Conservation (phyloP, 1,140 invertebrate species). For the Drosophila nikananu region DNA sequence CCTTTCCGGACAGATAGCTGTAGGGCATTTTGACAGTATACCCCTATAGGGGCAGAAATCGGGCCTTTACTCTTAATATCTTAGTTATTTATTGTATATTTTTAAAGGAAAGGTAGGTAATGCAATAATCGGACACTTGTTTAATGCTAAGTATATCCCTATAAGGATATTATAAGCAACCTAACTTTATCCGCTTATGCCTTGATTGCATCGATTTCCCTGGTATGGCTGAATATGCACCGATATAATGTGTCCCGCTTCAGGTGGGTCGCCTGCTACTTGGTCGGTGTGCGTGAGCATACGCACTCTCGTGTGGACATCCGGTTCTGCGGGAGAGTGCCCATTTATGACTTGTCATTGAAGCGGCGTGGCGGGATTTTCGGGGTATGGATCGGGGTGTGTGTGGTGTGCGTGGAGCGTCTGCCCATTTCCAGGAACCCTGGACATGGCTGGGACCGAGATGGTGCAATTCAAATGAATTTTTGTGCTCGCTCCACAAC, state of each 20-base stretch:
- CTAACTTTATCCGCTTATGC: neutral
- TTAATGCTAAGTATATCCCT: neutral
- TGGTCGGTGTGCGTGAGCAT: neutral
- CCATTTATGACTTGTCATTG: conserved; percentile 74
- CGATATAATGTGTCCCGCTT: neutral
- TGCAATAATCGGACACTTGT: neutral
- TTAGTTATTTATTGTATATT: no score
- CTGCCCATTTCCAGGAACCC: neutral
- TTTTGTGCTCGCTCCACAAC: conserved; percentile 65
- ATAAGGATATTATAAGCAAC: neutral
- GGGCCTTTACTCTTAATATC: neutral
- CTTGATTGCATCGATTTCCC: neutral
- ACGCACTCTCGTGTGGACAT: neutral
- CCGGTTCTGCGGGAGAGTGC: conserved; percentile 12
- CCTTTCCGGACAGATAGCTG: neutral
- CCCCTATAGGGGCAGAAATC: neutral
- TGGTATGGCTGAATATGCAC: conserved; percentile 1
- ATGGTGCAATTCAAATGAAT: conserved; percentile 71
- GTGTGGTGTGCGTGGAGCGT: neutral
- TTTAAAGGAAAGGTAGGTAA: neutral
- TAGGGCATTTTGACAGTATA: neutral
- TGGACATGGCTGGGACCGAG: conserved; percentile 9
- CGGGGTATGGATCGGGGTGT: neutral
- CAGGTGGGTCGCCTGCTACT: conserved; percentile 4
- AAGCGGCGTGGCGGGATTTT: conserved; percentile 6